Evolutionary conservation across 2,113 vertebrate genomes (phyloP).

Genomic region (Anhinga anhinga): DNA sequence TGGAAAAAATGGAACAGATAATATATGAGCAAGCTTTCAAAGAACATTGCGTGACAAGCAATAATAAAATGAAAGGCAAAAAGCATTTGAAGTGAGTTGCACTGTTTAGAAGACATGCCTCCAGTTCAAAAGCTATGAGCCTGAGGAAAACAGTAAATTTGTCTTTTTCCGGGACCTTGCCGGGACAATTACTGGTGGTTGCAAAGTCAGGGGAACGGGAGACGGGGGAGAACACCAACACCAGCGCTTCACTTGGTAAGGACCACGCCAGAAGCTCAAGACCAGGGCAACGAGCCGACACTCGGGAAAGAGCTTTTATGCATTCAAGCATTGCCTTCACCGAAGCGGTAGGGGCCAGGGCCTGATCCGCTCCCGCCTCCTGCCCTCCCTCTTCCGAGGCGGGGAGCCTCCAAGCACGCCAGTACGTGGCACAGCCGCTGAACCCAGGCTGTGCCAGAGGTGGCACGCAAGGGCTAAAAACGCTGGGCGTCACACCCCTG

Average conservation of each 20-base stretch:
- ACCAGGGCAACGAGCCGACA: neutral
- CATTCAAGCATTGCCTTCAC: slow-evolving; percentile 73
- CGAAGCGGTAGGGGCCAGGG: neutral
- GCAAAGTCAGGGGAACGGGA: slow-evolving; percentile 66
- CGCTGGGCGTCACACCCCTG: rapidly evolving
- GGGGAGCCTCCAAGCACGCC: neutral
- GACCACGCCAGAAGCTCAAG: slow-evolving; percentile 63
- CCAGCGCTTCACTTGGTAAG: neutral
- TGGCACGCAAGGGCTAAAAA: rapidly evolving
- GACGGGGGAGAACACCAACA: slow-evolving; percentile 63
- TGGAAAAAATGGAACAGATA: slow-evolving; percentile 90
- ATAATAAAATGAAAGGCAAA: slow-evolving; percentile 84
- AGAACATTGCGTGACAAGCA: slow-evolving; percentile 85
- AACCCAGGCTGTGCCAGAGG: neutral
- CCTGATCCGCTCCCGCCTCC: neutral
- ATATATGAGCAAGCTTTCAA: slow-evolving; percentile 86
- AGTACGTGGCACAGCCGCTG: neutral
- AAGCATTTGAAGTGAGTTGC: slow-evolving; percentile 86
- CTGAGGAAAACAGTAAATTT: slow-evolving; percentile 75
- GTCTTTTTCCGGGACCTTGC: slow-evolving; percentile 63
- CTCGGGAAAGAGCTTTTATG: neutral
- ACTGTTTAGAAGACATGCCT: slow-evolving; percentile 84
- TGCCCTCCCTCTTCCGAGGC: neutral
- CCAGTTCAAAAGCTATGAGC: slow-evolving; percentile 78
- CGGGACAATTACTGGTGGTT: slow-evolving; percentile 52